Evolutionary conservation across 2,888 invertebrate species (phyloP), one percentile per base, ranked within the genome.

Genomic region (Acrobasis consociella): DNA sequence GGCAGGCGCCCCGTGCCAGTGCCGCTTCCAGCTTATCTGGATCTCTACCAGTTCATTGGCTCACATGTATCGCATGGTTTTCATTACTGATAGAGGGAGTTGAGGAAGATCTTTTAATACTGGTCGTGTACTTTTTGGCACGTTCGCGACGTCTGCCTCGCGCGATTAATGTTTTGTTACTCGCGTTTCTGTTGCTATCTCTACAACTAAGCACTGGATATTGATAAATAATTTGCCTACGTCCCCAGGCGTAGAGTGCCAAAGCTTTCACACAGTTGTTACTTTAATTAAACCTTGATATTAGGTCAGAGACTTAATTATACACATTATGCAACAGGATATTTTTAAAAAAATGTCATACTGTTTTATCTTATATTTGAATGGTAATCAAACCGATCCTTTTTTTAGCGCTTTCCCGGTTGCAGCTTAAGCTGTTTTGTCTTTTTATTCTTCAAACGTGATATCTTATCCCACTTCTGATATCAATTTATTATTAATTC

Each of bases 121-220:
- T 81, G 79, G 85, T 64, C 72, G 71, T 70, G 65, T 39, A 71
- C 73, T 67, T 76, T 72, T 83, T 85, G 74, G 79, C 82, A 77
- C 77, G 74, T 77, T 72, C 76, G 72, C 73, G 72, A 74, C 60
- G 67, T 64, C 67, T 65, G 76, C 74, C 77, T 71, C 69, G 70
- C 76, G 82, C 82, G 85, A 84, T 86, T 83, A 83, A 83, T 85
- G 85, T 86, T 84, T 82, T 77, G 82, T 83, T 83, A 78, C 80
- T 75, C 70, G 69, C 77, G 73, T 74, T 78, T 75, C 75, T 77
- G 81, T 80, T 82, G 77, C 81, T 76, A 74, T 73, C 77, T 74
- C 73, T 79, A 75, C 74, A 67, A 62, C 67, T 37, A 62, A 63
- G 52, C 64, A 67, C 68, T 71, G 68, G 67, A 73, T 78, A 78